Conservation (phyloP, 2,113 vertebrate genomes). For the Climacteris rufus region DNA sequence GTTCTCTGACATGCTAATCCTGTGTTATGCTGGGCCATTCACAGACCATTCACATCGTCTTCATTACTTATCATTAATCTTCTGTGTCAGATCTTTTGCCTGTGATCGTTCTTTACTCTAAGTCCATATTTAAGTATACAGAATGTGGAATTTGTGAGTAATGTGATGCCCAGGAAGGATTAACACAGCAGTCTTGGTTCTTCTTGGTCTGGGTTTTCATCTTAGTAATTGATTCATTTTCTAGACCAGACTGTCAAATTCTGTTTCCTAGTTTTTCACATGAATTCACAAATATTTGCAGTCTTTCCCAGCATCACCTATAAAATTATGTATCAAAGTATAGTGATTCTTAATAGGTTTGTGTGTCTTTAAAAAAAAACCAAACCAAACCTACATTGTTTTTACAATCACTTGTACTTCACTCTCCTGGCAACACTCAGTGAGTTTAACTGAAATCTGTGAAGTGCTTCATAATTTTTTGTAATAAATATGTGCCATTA, state of each 20-base stretch:
- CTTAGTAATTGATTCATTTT: not conserved
- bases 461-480: not conserved
- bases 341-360: not conserved
- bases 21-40: not conserved
- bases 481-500: not conserved
- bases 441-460: not conserved
- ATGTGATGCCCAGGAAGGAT: not conserved
- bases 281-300: not conserved
- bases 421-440: not conserved
- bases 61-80: slow-evolving; percentile 25
- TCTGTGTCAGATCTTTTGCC: not conserved
- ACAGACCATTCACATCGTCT: not conserved
- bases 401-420: not conserved
- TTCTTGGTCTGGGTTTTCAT: not conserved
- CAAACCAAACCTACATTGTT: not conserved
- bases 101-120: not conserved
- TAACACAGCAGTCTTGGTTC: not conserved
- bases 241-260: not conserved
- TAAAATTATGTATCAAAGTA: not conserved
- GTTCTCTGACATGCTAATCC: slow-evolving; percentile 40
- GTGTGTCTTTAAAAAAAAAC: not conserved
- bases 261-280: not conserved
- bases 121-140: not conserved
- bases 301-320: not conserved
- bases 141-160: not conserved